Base-by-base conservation (phyloP, 2,888 invertebrate species). In the Drosophila kuntzei region DNA sequence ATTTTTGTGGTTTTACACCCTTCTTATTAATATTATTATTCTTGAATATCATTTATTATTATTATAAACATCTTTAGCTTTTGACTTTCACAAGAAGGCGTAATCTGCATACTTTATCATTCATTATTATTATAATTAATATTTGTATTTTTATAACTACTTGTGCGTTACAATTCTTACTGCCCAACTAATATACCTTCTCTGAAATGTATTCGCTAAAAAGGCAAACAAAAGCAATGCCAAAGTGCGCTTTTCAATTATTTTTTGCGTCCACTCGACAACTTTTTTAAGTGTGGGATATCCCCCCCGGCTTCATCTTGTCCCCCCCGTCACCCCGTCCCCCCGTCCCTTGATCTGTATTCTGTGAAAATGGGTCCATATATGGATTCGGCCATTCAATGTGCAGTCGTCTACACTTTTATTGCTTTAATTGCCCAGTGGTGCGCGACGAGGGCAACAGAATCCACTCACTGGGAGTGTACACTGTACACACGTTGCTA, bases 381-480 rank as follows among this genome's bases (percentile, higher is more conserved):
- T 79, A 74, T 46, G 71, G 71, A 63, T 78, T 76, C 67, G 64
- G 64, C 58, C 55, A 66, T 76, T 72, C 73, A 74, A 67, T 88
- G 87, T 79, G 70, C 77, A 76, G 73, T 76, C 76, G 84, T 66
- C 71, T 80, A 83, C 75, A 73, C 71, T 87, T 82, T 82, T 85
- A 85, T 89, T 81, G 85, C 85, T 81, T 89, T 89, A 89, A 85
- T 89, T 85, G 89, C 70, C 66, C 86, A 85, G 47, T 85, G 85
- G 74, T 67, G 79, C 89, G 85, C 77, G 66, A 54, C 70, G 67
- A 61, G 63, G 53, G 71, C 76, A 79, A 79, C 80, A 70, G 34
- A 32, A 32, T 1, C 14, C 36, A 36, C 34, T 22, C 22, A 22
- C 61, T 46, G 43, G 29, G 68, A 73, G 55, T 58, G 79, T 67